phyloP scores from a whole-genome alignment of 2,888 invertebrate genomes.

The Perithous albicinctus region DNA sequence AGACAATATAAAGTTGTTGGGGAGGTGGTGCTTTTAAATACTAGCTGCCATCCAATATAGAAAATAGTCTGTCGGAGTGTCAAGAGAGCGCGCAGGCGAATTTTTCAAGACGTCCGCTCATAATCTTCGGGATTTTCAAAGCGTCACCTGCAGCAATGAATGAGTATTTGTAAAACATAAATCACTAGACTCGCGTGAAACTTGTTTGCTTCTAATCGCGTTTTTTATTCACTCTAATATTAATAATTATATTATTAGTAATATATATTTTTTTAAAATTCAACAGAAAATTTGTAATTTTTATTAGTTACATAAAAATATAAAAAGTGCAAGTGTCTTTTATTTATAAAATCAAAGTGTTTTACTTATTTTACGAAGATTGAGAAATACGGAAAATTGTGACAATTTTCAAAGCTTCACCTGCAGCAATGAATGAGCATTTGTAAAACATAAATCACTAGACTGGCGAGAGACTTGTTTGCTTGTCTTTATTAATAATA shows the following conservation, averaged over 20 bases:
- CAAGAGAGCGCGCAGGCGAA: constrained; percentile 49
- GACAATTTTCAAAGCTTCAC: neutral
- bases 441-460: neutral
- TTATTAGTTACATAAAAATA: neutral
- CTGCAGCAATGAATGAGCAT: neutral
- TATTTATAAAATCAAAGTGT: neutral
- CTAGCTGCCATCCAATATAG: constrained; percentile 21
- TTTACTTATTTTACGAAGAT: neutral
- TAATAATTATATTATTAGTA: too few species aligned
- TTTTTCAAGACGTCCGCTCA: neutral
- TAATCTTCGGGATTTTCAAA: neutral
- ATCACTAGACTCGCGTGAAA: neutral
- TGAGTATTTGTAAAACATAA: neutral
- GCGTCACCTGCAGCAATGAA: neutral
- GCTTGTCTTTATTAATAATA: too few species aligned
- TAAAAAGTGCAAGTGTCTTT: neutral
- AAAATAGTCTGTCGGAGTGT: constrained; percentile 49
- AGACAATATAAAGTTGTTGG: constrained; percentile 17
- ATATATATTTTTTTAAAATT: too few species aligned
- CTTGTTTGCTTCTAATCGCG: too few species aligned
- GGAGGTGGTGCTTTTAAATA: constrained; percentile 58
- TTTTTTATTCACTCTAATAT: too few species aligned
- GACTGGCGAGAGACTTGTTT: neutral
- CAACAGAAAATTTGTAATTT: neutral
- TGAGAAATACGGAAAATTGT: too few species aligned